Conservation (phyloP, 2,113 vertebrate species). For the Forbesichthys agassizii region DNA sequence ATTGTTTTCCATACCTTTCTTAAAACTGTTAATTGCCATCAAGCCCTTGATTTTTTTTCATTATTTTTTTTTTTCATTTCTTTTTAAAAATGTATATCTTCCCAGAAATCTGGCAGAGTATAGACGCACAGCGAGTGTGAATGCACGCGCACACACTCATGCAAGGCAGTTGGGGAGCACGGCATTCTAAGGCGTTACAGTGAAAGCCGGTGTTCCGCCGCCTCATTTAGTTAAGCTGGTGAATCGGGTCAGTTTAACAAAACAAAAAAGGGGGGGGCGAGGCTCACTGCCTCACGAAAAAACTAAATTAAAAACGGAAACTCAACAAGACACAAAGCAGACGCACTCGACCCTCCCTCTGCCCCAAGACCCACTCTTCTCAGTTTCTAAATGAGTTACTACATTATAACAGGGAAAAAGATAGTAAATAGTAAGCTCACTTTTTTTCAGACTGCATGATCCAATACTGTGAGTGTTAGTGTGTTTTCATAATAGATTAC, state of each 20-base stretch:
- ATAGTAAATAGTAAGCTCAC: constrained; percentile 51
- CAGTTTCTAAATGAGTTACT: constrained; percentile 69
- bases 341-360: constrained; percentile 27
- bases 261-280: constrained; percentile 49
- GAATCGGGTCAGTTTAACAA: constrained; percentile 64
- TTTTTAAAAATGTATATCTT: constrained; percentile 67
- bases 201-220: constrained; percentile 63
- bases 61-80: constrained; percentile 30
- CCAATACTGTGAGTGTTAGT: constrained; percentile 75
- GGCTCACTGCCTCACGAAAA: constrained; percentile 63
- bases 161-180: constrained; percentile 67
- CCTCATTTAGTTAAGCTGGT: constrained; percentile 76
- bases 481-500: constrained; percentile 70
- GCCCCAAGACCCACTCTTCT: constrained; percentile 38
- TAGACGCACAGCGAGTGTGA: constrained; percentile 59
- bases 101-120: constrained; percentile 67
- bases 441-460: constrained; percentile 71
- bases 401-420: constrained; percentile 69
- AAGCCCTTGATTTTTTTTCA: constrained; percentile 73
- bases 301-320: constrained; percentile 43
- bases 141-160: constrained; percentile 57
- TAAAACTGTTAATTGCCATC: constrained; percentile 77
- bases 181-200: constrained; percentile 77
- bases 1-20: constrained; percentile 72
- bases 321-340: constrained; percentile 61